phyloP scores from a whole-genome alignment of 1,140 invertebrate genomes.

The Drosophila tsacasi region DNA sequence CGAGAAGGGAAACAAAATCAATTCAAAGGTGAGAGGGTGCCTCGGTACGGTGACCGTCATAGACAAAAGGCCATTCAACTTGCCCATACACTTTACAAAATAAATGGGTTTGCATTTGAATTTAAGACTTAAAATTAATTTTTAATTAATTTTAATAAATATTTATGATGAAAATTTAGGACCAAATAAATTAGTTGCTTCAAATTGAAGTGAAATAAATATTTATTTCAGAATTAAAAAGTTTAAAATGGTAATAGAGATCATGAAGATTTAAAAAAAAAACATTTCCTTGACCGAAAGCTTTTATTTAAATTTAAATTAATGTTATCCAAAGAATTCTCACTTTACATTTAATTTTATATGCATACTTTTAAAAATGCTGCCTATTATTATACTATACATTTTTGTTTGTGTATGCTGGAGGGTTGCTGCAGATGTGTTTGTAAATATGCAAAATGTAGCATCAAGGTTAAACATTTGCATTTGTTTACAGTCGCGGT shows the following conservation, averaged over 20 bases:
- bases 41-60: conserved; percentile 60
- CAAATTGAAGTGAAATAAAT: not conserved
- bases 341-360: not conserved
- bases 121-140: not conserved
- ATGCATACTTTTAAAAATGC: not conserved
- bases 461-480: conserved; percentile 82
- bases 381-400: not conserved
- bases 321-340: not conserved
- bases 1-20: conserved; percentile 53
- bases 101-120: not conserved
- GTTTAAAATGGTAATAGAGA: not conserved
- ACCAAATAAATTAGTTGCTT: not conserved
- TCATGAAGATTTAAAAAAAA: not conserved
- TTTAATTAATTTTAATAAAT: no score
- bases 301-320: no score
- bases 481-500: conserved; percentile 48
- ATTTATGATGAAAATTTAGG: no score
- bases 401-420: conserved; percentile 1
- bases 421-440: conserved; percentile 20
- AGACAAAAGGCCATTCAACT: conserved; percentile 72
- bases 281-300: no score
- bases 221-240: not conserved
- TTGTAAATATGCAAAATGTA: conserved; percentile 38
- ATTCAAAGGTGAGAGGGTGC: conserved; percentile 49
- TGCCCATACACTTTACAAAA: not conserved